Evolutionary conservation across 2,888 invertebrate species (phyloP).

Genomic region (Apamea crenata): DNA sequence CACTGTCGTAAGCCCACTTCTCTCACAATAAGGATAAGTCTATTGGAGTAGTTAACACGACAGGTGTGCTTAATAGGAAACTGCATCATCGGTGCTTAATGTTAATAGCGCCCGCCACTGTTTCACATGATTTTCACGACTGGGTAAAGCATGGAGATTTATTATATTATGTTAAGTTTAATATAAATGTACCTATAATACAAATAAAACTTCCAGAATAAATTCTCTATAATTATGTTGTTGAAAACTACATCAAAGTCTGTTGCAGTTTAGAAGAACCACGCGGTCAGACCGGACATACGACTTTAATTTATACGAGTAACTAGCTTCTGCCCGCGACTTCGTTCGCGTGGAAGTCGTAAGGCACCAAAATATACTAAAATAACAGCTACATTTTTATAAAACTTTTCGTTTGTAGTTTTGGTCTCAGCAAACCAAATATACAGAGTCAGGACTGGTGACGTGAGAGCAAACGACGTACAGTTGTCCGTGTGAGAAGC

Average conservation of each 20-base stretch:
- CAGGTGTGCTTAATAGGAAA: neutral
- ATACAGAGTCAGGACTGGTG: no score
- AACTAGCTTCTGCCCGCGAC: no score
- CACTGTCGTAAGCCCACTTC: constrained; percentile 16
- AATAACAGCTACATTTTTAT: no score
- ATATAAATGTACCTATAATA: neutral
- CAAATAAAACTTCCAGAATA: neutral
- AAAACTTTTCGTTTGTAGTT: no score
- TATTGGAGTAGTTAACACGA: neutral
- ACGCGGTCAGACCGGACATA: neutral
- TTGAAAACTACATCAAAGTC: neutral
- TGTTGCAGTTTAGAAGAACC: neutral
- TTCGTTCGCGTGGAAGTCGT: no score
- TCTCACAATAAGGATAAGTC: constrained; percentile 10
- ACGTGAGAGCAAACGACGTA: no score
- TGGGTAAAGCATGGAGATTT: neutral
- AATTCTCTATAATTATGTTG: neutral
- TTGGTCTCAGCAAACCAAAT: no score
- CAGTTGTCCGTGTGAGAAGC: no score
- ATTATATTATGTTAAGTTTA: neutral
- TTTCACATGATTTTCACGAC: neutral
- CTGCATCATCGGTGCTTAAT: neutral
- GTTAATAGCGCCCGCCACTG: neutral
- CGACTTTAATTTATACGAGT: no score
- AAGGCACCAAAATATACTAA: no score